Evolutionary conservation across 2,797 vertebrate genomes (phyloP).

Genomic region (Ctenochaetus hawaiiensis): DNA sequence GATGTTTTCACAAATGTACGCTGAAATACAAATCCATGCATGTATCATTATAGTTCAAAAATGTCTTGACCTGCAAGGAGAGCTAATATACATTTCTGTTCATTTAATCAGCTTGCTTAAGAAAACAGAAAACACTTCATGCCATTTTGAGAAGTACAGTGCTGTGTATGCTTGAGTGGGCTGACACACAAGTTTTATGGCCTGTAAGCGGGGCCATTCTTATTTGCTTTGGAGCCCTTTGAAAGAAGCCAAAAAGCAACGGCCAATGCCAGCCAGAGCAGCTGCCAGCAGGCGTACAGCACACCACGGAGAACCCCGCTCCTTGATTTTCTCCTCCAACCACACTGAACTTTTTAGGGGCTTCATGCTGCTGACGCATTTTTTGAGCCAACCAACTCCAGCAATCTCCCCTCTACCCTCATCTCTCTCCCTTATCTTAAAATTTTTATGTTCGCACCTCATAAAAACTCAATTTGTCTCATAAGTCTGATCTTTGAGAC

Average conservation of each 20-base stretch:
- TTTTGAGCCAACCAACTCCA: constrained; percentile 12
- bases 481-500: constrained; percentile 19
- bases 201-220: constrained; percentile 51
- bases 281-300: constrained; percentile 69
- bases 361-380: constrained; percentile 37
- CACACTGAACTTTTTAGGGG: constrained; percentile 58
- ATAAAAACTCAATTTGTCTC: constrained; percentile 52
- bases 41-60: too few species aligned
- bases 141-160: constrained; percentile 13
- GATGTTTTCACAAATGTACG: not conserved
- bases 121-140: constrained; percentile 7
- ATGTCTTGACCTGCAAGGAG: too few species aligned
- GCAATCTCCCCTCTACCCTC: not conserved
- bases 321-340: constrained; percentile 58
- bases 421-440: constrained; percentile 20
- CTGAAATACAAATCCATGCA: too few species aligned
- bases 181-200: constrained; percentile 68
- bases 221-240: constrained; percentile 78
- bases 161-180: constrained; percentile 27
- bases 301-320: constrained; percentile 46
- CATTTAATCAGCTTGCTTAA: not conserved
- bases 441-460: constrained; percentile 60
- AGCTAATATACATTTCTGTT: too few species aligned
- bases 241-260: constrained; percentile 67
- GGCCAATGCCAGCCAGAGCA: constrained; percentile 47